These are phyloP conservation scores for Pseudomyrmex dendroicus DNA, from an alignment of 1,140 invertebrate species.

Conservation along the genomic window DNA sequence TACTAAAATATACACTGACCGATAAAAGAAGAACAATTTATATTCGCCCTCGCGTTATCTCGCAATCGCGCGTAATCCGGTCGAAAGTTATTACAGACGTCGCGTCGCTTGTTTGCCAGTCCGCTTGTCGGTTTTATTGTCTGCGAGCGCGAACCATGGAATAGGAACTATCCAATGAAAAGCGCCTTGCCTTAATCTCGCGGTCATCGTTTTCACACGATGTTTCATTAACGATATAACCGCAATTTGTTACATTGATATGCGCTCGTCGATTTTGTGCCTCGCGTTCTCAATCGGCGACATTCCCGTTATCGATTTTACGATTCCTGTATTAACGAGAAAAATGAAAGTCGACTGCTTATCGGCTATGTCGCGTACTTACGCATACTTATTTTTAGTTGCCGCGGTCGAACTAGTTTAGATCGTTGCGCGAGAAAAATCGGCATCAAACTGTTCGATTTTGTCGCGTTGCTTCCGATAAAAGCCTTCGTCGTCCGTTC, in stretches of 20 bases:
- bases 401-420: constrained; percentile 62
- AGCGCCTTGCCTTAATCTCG: constrained; percentile 70
- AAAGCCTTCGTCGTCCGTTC: constrained; percentile 29
- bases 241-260: constrained; percentile 77
- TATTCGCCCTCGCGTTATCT: constrained; percentile 50
- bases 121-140: constrained; percentile 47
- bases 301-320: constrained; percentile 63
- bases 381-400: constrained; percentile 33
- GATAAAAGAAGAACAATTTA: neutral
- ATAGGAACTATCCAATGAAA: constrained; percentile 44
- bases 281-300: constrained; percentile 31
- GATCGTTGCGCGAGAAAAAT: constrained; percentile 50
- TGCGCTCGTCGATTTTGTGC: constrained; percentile 54
- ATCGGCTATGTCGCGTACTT: constrained; percentile 43
- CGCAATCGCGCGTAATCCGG: constrained; percentile 64
- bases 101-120: neutral
- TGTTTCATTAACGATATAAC: constrained; percentile 69
- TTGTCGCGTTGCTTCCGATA: constrained; percentile 38
- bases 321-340: constrained; percentile 46
- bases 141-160: constrained; percentile 15
- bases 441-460: constrained; percentile 60
- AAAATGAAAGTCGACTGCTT: constrained; percentile 58
- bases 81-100: constrained; percentile 40
- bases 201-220: constrained; percentile 77
- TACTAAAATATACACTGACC: neutral